Percentiles rank a stretch among this genome's conserved stretches.
These are phyloP conservation scores for Buphagus erythrorhynchus DNA, from an alignment of 2,797 vertebrate species.

Conservation along the genomic window DNA sequence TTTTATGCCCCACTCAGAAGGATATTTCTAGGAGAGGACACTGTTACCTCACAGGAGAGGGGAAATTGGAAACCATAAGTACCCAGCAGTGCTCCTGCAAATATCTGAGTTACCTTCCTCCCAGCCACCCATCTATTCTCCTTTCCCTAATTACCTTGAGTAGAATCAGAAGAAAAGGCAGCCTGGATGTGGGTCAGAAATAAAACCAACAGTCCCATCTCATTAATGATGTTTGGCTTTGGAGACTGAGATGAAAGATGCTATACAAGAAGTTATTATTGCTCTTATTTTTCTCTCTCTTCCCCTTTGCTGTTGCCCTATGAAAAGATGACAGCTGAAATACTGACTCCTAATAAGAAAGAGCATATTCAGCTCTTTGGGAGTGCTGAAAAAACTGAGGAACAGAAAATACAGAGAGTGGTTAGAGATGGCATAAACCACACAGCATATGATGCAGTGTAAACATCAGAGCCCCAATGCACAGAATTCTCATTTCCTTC, in stretches of 20 bases:
- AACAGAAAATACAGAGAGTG: background rate
- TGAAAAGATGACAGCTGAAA: conserved; percentile 12
- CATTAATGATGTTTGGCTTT: conserved; percentile 9
- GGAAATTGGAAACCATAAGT: background rate
- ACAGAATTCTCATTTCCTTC: background rate
- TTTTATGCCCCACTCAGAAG: background rate
- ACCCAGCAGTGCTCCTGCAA: background rate
- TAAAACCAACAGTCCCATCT: background rate
- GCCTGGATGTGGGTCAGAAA: background rate
- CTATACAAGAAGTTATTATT: background rate
- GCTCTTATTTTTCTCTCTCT: conserved; percentile 7
- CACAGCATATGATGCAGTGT: background rate
- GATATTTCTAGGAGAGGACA: background rate
- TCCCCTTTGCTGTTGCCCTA: background rate
- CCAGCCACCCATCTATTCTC: background rate
- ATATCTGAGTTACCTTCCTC: background rate
- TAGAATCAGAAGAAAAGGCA: background rate
- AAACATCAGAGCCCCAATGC: background rate
- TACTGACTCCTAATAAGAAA: background rate
- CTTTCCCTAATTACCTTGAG: background rate
- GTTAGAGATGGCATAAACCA: background rate
- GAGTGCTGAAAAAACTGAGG: background rate
- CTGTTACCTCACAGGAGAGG: background rate
- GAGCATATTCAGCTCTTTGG: background rate
- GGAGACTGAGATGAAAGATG: background rate